Percentiles rank a stretch among this genome's conserved stretches.
Conservation (phyloP, 2,797 vertebrate genomes). For the Pangasius macronema region DNA sequence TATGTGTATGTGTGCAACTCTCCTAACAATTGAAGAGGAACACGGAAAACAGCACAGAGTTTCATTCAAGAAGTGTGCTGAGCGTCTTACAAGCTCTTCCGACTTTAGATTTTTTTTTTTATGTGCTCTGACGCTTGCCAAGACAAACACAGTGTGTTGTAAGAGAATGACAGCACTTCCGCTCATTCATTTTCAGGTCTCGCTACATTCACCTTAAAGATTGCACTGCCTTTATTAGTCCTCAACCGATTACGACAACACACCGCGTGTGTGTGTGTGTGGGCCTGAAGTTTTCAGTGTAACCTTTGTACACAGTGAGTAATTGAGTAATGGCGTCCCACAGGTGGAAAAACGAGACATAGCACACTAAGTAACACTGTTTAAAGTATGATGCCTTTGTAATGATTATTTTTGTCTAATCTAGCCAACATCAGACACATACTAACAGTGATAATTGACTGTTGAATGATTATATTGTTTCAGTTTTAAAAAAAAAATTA, state of each 20-base stretch:
- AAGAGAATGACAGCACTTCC: slow-evolving; percentile 19
- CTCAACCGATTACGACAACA: too few relatives aligned
- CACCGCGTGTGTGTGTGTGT: too few relatives aligned
- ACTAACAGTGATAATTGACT: neutral
- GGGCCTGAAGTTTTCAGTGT: neutral
- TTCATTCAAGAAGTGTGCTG: neutral
- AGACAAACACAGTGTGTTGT: slow-evolving; percentile 15
- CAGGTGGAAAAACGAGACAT: neutral
- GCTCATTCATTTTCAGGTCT: too few relatives aligned
- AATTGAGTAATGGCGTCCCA: neutral
- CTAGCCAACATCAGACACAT: neutral
- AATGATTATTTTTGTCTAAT: neutral
- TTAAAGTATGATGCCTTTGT: neutral
- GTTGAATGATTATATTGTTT: neutral
- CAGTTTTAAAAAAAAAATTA: neutral
- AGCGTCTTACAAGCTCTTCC: neutral
- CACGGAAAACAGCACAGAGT: neutral
- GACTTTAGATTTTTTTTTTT: neutral
- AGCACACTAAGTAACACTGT: neutral
- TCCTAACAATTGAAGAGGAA: neutral
- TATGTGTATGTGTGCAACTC: neutral
- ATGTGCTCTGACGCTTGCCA: neutral
- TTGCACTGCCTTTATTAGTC: too few relatives aligned
- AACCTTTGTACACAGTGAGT: neutral
- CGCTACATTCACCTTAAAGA: too few relatives aligned